These are phyloP conservation scores for Clepsis dumicolana DNA, from an alignment of 2,888 invertebrate species.

Conservation along the genomic window DNA sequence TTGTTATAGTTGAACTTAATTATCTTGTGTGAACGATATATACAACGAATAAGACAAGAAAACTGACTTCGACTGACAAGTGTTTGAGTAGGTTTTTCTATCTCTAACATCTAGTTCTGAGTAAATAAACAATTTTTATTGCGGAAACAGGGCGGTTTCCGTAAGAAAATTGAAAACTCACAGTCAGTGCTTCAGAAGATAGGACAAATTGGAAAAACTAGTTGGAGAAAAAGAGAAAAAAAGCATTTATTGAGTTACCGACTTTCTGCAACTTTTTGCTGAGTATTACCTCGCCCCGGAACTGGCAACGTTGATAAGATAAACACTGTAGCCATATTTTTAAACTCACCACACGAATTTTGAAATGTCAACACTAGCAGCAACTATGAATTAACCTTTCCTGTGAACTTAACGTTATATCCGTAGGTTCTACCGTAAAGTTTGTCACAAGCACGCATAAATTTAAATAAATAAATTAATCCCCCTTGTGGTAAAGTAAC, in stretches of 20 bases:
- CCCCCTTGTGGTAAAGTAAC: not conserved
- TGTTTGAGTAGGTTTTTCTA: conserved; percentile 4
- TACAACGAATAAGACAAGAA: too few species aligned
- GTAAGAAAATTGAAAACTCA: conserved; percentile 22
- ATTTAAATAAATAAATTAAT: conserved; percentile 1
- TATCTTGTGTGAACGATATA: too few species aligned
- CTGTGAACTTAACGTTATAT: conserved; percentile 3
- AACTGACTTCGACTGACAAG: not conserved
- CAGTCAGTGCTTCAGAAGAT: conserved; percentile 4
- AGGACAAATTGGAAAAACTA: conserved; percentile 22
- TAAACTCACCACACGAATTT: not conserved
- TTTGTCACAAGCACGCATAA: not conserved
- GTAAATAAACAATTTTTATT: conserved; percentile 35
- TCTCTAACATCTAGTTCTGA: conserved; percentile 1
- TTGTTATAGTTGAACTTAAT: too few species aligned
- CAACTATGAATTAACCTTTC: conserved; percentile 1
- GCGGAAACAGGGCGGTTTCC: conserved; percentile 27
- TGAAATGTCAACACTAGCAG: not conserved
- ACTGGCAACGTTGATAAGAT: not conserved
- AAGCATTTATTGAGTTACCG: not conserved
- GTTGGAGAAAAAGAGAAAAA: conserved; percentile 2
- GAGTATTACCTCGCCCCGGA: not conserved
- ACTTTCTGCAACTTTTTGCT: conserved; percentile 2
- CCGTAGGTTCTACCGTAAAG: too few species aligned
- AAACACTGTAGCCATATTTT: not conserved